Percentiles rank a stretch among this genome's conserved stretches.
These are phyloP conservation scores for Euthynnus affinis DNA, from an alignment of 2,797 vertebrate genomes.

Conservation along the genomic window DNA sequence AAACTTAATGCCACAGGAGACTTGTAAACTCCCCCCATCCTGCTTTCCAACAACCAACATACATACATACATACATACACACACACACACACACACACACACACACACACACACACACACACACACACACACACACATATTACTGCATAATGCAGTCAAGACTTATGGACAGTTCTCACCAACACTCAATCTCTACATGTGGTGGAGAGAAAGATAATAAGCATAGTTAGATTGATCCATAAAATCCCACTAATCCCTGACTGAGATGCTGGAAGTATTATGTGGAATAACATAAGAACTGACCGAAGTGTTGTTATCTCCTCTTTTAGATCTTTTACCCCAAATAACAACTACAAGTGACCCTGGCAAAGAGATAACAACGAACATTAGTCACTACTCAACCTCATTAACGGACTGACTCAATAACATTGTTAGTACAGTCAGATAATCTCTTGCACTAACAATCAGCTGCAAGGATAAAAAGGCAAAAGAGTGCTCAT, in stretches of 20 bases:
- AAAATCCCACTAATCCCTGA: slow-evolving; percentile 44
- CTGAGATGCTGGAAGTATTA: slow-evolving; percentile 30
- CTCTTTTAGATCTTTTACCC: not conserved
- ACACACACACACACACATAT: too few relatives aligned
- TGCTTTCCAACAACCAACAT: slow-evolving; percentile 48
- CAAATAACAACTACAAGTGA: slow-evolving; percentile 2
- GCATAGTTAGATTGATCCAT: slow-evolving; percentile 15
- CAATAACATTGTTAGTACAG: not conserved
- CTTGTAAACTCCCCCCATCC: slow-evolving; percentile 69
- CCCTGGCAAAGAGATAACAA: not conserved
- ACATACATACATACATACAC: slow-evolving; percentile 23
- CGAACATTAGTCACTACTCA: not conserved
- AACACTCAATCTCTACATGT: slow-evolving; percentile 27
- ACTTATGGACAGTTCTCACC: slow-evolving; percentile 37
- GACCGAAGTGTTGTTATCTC: not conserved
- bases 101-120: too few relatives aligned
- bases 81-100: too few relatives aligned
- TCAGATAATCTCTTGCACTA: not conserved
- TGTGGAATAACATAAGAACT: not conserved
- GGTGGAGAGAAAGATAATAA: slow-evolving; percentile 30
- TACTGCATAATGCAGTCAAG: slow-evolving; percentile 46
- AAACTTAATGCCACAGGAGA: slow-evolving; percentile 76
- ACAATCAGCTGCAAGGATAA: not conserved
- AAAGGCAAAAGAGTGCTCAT: not conserved
- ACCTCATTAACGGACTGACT: not conserved